Evolutionary conservation across 2,888 invertebrate genomes (phyloP).

Genomic region (Stegana nigrithorax): DNA sequence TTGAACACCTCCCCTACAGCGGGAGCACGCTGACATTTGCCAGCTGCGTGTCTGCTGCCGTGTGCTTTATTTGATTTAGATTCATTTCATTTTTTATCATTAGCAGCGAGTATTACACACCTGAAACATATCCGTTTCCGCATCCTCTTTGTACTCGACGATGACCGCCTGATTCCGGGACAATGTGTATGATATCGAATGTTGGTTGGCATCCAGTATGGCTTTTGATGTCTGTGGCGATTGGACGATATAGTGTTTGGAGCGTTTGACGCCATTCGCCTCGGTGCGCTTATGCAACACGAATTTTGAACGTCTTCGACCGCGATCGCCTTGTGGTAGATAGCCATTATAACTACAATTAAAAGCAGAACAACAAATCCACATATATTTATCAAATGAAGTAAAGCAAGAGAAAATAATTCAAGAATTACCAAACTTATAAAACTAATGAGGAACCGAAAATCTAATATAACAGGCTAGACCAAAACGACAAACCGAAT

Average conservation of each 20-base stretch:
- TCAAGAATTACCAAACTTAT: too few species aligned
- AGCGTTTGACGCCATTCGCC: constrained; percentile 93
- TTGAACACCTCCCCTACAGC: too few species aligned
- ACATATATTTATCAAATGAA: background rate
- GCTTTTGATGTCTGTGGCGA: constrained; percentile 96
- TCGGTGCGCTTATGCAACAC: constrained; percentile 85
- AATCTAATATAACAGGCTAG: background rate
- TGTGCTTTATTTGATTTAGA: too few species aligned
- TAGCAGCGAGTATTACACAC: too few species aligned
- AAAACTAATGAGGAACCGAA: background rate
- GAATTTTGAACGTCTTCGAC: constrained; percentile 94
- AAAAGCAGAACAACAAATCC: background rate
- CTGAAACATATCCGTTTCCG: constrained; percentile 99
- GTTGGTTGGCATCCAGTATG: constrained; percentile 92
- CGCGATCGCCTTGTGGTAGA: constrained; percentile 92
- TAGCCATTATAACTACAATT: constrained; percentile 89
- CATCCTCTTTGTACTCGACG: constrained; percentile 96
- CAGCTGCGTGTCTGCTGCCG: too few species aligned
- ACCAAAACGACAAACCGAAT: background rate
- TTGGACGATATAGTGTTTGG: constrained; percentile 95
- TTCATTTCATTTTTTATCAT: background rate
- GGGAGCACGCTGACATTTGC: too few species aligned
- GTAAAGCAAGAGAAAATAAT: too few species aligned
- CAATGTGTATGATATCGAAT: constrained; percentile 97
- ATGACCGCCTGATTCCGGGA: constrained; percentile 97